Base-by-base conservation (phyloP, 2,113 vertebrate genomes). In the Tetraodon nigroviridis region DNA sequence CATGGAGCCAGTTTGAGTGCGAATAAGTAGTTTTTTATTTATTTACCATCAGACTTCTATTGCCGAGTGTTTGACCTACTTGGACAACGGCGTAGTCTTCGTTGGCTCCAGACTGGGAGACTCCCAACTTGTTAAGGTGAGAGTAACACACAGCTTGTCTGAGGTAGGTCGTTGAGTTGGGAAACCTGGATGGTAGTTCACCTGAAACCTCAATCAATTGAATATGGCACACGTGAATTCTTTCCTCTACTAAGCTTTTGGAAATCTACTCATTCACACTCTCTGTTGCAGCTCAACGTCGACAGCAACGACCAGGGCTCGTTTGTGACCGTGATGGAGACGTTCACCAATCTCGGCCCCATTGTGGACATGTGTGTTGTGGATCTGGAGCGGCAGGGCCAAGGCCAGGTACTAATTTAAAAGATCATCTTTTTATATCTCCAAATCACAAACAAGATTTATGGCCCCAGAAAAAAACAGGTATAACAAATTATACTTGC, bases 291-390 rank as follows among this genome's bases (percentile, higher is more conserved):
- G 97, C 92, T 98, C 78, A 99, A 96, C 0, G 95, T 97, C 68
- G 96, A 99, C 90, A 98, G 95, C 86, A 99, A 99, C 0, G 97
- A 99, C 68, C 95, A 97, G 81, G 97, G 97, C 40, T 99, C 97
- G 2, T 99, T 94, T 0, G 97, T 99, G 12, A 93, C 92, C 1
- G 94, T 95, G 18, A 99, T 99, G 96, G 97, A 99, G 86, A 98
- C 97, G 3, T 99, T 99, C 72, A 99, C 97, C 68, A 99, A 99
- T 76, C 87, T 99, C 0, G 97, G 97, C 1, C 97, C 97, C 56
- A 99, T 99, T 2, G 95, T 99, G 60, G 96, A 99, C 80, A 99
- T 99, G 97, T 99, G 97, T 2, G 97, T 99, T 55, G 97, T 99
- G 11, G 97, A 99, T 79, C 90, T 99, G 81, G 97, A 99, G 79